These are phyloP conservation scores for Trichoplusia ni DNA, from an alignment of 1,140 invertebrate species.

Conservation along the genomic window DNA sequence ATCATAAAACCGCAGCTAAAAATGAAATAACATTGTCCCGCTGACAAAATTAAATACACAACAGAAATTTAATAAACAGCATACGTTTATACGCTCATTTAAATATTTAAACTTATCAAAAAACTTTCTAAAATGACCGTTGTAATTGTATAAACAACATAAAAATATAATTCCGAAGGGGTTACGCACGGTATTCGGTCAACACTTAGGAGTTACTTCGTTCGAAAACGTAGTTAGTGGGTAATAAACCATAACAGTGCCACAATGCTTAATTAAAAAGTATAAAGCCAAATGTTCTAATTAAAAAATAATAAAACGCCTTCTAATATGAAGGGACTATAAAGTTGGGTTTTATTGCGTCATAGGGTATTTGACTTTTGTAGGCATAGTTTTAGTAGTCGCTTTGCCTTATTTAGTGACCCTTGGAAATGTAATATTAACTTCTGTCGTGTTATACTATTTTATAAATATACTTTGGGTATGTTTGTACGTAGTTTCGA, in stretches of 20 bases:
- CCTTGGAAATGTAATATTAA: no score
- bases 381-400: neutral
- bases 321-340: constrained; percentile 12
- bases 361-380: constrained; percentile 16
- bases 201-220: constrained; percentile 3
- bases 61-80: neutral
- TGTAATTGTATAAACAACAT: constrained; percentile 18
- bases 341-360: constrained; percentile 34
- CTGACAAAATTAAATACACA: no score
- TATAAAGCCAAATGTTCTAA: constrained; percentile 32
- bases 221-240: constrained; percentile 17
- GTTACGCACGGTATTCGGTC: neutral
- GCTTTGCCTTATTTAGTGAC: no score
- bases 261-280: constrained; percentile 38
- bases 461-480: no score
- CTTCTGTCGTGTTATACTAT: no score
- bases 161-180: neutral
- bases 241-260: constrained; percentile 32
- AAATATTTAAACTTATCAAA: neutral
- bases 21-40: no score
- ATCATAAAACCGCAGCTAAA: no score
- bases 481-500: no score
- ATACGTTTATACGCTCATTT: neutral
- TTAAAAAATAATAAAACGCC: constrained; percentile 37
- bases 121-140: constrained; percentile 3